Conservation (phyloP, 2,113 vertebrate genomes). For the Atlantisia rogersi region DNA sequence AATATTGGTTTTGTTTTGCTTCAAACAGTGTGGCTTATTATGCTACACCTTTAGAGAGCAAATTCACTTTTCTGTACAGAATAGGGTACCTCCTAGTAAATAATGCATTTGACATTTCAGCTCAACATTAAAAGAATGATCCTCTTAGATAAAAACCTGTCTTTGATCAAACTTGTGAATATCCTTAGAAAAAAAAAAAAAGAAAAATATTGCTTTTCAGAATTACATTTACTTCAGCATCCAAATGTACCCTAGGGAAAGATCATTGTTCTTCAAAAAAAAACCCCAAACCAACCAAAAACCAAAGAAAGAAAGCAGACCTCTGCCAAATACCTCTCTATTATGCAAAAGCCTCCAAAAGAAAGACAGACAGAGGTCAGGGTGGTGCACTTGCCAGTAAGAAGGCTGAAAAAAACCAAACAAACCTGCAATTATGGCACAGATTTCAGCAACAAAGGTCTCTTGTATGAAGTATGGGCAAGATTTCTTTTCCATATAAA, state of each 20-base stretch:
- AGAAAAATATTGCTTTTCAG: background rate
- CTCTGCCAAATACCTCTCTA: background rate
- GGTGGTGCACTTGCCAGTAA: background rate
- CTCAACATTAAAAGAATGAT: background rate
- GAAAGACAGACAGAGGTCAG: background rate
- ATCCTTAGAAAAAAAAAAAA: background rate
- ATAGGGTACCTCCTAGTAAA: background rate
- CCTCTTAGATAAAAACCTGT: background rate
- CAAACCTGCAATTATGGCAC: background rate
- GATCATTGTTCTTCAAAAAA: background rate
- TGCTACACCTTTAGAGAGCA: background rate
- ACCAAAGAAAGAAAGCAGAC: background rate
- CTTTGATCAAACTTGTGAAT: background rate
- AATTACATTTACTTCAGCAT: background rate
- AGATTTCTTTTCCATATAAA: background rate
- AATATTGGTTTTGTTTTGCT: background rate
- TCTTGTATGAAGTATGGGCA: background rate
- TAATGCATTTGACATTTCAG: background rate
- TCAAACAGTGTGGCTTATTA: background rate
- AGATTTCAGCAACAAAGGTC: slow-evolving; percentile 27
- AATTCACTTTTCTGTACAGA: background rate
- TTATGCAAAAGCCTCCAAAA: background rate
- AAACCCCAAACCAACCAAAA: background rate
- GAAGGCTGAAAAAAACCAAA: slow-evolving; percentile 12
- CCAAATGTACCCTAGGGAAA: background rate